These are phyloP conservation scores for Latrodectus geometricus DNA, from an alignment of 1,140 invertebrate species.

Conservation along the genomic window DNA sequence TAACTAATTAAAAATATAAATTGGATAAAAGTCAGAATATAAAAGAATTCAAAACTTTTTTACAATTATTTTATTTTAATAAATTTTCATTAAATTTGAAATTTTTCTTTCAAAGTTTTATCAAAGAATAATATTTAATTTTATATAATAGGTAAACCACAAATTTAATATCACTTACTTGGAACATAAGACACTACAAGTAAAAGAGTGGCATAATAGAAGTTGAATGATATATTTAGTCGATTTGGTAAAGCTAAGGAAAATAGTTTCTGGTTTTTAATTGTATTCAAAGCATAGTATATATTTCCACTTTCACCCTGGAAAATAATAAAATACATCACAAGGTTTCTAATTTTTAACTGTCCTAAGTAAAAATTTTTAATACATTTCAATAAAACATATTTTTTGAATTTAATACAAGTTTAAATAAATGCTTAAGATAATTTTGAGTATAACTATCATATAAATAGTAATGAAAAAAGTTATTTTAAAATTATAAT, in stretches of 20 bases:
- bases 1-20: too few species aligned
- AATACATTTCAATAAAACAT: background rate
- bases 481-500: background rate
- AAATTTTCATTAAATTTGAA: too few species aligned
- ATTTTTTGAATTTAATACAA: background rate
- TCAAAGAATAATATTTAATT: too few species aligned
- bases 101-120: too few species aligned
- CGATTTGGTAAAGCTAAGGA: constrained; percentile 60
- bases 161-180: constrained; percentile 57
- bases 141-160: too few species aligned
- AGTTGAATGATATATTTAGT: constrained; percentile 63
- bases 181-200: constrained; percentile 63
- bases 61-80: too few species aligned
- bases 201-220: constrained; percentile 50
- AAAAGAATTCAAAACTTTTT: too few species aligned
- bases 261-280: constrained; percentile 38
- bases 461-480: background rate
- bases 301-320: constrained; percentile 46
- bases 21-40: too few species aligned
- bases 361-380: background rate
- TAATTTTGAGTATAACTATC: background rate
- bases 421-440: background rate
- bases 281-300: constrained; percentile 9
- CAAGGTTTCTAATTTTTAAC: background rate
- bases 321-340: constrained; percentile 6